These are phyloP conservation scores for Gymnarchus niloticus DNA, from an alignment of 2,113 vertebrate species.

Conservation along the genomic window DNA sequence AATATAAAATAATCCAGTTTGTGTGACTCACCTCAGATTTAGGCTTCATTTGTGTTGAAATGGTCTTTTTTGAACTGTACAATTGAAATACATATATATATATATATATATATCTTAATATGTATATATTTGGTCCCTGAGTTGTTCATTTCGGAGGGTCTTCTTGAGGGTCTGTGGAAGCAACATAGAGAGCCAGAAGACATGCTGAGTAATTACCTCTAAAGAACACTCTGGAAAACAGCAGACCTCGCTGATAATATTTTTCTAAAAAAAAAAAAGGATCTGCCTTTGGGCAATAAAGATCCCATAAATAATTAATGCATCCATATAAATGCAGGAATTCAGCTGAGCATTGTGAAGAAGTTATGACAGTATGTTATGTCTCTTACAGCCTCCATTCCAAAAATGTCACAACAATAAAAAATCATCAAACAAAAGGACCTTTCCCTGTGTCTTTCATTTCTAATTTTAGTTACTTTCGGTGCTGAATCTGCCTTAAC, in stretches of 20 bases:
- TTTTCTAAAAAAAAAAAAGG: neutral
- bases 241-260: neutral
- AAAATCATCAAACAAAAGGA: neutral
- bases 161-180: neutral
- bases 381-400: neutral
- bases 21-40: neutral
- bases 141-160: neutral
- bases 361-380: neutral
- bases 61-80: neutral
- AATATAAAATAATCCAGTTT: neutral
- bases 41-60: neutral
- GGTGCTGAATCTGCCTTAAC: neutral
- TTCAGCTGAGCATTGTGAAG: neutral
- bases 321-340: neutral
- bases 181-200: neutral
- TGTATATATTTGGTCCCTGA: neutral
- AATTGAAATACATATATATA: neutral
- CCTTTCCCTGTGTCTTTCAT: neutral
- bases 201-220: neutral
- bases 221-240: neutral
- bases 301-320: constrained; percentile 9
- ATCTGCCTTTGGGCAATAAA: neutral
- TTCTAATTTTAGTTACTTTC: neutral
- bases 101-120: neutral
- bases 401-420: neutral